Evolutionary conservation across 2,797 vertebrate genomes (phyloP), one percentile per base, ranked within the genome.

Genomic region (Calcarius lapponicus): DNA sequence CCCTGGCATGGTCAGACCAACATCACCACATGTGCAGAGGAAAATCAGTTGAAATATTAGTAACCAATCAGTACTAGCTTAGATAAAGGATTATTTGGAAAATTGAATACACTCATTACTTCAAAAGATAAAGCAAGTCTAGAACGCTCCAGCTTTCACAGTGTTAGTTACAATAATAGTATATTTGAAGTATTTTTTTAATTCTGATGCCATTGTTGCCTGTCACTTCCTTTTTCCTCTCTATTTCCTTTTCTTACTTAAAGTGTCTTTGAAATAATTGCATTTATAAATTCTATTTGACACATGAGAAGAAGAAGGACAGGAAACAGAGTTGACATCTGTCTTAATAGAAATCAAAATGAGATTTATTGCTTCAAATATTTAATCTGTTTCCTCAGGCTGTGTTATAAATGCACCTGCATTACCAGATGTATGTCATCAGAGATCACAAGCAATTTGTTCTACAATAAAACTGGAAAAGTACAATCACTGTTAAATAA

Each of bases 401-500:
- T 90, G n/a, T 84, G 13, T 65, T 88, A 47, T 58, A 95, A 90
- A 91, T 50, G 57, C 89, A 90, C 32, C 47, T 80, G n/a, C 26
- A 38, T 80, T 91, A 56, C 40, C 51, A 81, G 34, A 80, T 74
- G 66, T 53, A 62, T 92, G 48, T 42, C 81, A 87, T 61, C 92
- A 65, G 80, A 93, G 94, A 96, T 80, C 51, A 80, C 3, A 32
- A 82, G 47, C 45, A 67, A 95, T 87, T 86, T 97, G 74, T 86
- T 80, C 61, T 86, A 93, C 88, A 92, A 45, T 54, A 81, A 80
- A 96, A 87, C 34, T 88, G 62, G 54, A 71, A 93, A 91, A 67
- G 70, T 74, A 84, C 67, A 90, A 87, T 64, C 61, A 53, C 40
- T 42, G 32, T 75, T 94, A 89, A 95, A 91, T 67, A 95, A 94